Base-by-base conservation (phyloP, 2,797 vertebrate genomes). In the Spea hammondii region DNA sequence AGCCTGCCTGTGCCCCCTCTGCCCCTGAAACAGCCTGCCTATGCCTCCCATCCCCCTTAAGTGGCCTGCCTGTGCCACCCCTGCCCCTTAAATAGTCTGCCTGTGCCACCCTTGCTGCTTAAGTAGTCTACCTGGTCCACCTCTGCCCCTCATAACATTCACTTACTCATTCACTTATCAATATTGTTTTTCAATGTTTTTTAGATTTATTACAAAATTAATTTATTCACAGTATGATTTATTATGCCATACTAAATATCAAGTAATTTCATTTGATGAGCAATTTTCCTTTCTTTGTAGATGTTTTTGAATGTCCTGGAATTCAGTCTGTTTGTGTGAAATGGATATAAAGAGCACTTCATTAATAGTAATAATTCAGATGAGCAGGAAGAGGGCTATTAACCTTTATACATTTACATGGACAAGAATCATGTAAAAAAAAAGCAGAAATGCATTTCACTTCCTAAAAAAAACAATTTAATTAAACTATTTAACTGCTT, bases 221-320 rank as follows among this genome's bases (percentile, higher is more conserved):
- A 62, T 74, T 53, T 8, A 17, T 70, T 50, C 50, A 65, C 47
- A 32, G n/a, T 48, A 62, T 70, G 60, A 62, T 54, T 80, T 46
- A 44, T 75, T 64, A 80, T 75, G 59, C 59, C 62, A 75, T 70
- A 65, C 57, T 75, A 72, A 75, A 80, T 60, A 67, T 65, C 9
- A 65, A 59, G 72, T 80, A 75, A 80, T 80, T 75, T 48, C 69
- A 75, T 80, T 75, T 80, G 72, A 75, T 75, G 66, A 54, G n/a
- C 65, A 80, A 80, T 70, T 80, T 80, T 72, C 78, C 64, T 57
- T 57, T 14, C 78, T 74, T 59, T 47, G 69, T 44, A 70, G 59
- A 79, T 45, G 13, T 50, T 74, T 64, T 59, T 80, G 32, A 45
- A 75, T 75, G 72, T 70, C 17, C 62, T 80, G 45, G 49, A 80